Evolutionary conservation across 2,888 invertebrate genomes (phyloP), one percentile per base, ranked within the genome.

Genomic region (Agrotis exclamationis): DNA sequence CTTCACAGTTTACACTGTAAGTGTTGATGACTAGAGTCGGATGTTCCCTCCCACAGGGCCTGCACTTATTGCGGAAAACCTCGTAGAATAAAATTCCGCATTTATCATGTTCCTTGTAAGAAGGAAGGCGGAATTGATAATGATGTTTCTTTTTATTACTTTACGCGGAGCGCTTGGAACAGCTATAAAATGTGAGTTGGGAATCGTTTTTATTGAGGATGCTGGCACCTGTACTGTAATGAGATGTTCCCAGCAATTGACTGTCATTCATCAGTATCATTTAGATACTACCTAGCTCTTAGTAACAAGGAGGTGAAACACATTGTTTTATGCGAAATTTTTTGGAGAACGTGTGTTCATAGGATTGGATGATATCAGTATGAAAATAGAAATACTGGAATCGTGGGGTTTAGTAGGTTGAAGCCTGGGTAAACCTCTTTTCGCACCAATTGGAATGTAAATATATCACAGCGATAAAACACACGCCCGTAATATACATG

Each of bases 51-150:
- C 92, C 90, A 93, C 92, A 84, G 80, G 77, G 81, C 57, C 57
- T 85, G 85, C 84, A 80, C 71, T 88, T 92, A 93, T 92, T 91
- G 91, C 94, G 94, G 94, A 93, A 93, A 93, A 91, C 92, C 88
- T 90, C 87, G 87, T 90, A 88, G 85, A 88, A 89, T 83, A 83
- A 86, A 76, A 86, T 87, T 88, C 87, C 85, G 76, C 82, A 73
- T 81, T 86, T 87, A 86, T 83, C 83, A 80, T 71, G 82, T 79
- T 86, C 86, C 83, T 82, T 79, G 80, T 83, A 79, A 85, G 78
- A 84, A 89, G 86, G 87, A 86, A 85, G 85, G 73, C 75, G 62
- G 80, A 84, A 87, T 89, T 85, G 85, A 82, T 85, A 83, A 77
- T 76, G 83, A 85, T 82, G 77, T 59, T 72, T 76, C 80, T 86